phyloP scores from a whole-genome alignment of 2,797 vertebrate genomes.

The Allobates femoralis region DNA sequence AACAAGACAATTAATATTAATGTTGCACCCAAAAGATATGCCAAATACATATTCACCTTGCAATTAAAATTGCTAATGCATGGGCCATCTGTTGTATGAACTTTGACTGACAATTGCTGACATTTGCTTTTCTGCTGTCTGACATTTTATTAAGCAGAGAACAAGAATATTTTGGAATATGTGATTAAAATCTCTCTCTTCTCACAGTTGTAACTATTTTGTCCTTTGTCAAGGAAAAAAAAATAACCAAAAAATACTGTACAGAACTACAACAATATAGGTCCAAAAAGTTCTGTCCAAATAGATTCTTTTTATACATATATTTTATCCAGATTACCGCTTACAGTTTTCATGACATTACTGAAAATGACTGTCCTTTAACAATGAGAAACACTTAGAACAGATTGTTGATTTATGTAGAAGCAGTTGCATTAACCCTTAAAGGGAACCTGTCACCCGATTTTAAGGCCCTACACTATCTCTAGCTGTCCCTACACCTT shows the following conservation, averaged over 20 bases:
- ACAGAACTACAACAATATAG: background rate
- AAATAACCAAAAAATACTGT: background rate
- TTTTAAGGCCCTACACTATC: no score
- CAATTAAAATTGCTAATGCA: conserved; percentile 50
- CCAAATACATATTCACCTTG: conserved; percentile 48
- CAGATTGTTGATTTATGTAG: background rate
- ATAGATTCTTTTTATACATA: background rate
- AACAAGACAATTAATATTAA: conserved; percentile 19
- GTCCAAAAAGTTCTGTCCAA: background rate
- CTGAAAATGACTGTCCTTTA: background rate
- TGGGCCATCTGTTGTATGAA: conserved; percentile 55
- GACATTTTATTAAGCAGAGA: conserved; percentile 42
- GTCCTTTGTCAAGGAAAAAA: background rate
- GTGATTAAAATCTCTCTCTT: background rate
- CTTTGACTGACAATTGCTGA: conserved; percentile 53
- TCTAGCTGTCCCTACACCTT: no score
- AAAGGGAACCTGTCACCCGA: no score
- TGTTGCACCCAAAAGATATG: conserved; percentile 8
- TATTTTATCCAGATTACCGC: background rate
- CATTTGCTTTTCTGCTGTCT: conserved; percentile 41
- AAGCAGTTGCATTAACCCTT: no score
- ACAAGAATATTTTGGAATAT: conserved; percentile 10
- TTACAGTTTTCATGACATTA: background rate
- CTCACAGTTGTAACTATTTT: conserved; percentile 7
- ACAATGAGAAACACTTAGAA: background rate